Percentiles rank a stretch among this genome's conserved stretches.
These are phyloP conservation scores for Muraenolepis orangiensis DNA, from an alignment of 2,797 vertebrate genomes.

Conservation along the genomic window DNA sequence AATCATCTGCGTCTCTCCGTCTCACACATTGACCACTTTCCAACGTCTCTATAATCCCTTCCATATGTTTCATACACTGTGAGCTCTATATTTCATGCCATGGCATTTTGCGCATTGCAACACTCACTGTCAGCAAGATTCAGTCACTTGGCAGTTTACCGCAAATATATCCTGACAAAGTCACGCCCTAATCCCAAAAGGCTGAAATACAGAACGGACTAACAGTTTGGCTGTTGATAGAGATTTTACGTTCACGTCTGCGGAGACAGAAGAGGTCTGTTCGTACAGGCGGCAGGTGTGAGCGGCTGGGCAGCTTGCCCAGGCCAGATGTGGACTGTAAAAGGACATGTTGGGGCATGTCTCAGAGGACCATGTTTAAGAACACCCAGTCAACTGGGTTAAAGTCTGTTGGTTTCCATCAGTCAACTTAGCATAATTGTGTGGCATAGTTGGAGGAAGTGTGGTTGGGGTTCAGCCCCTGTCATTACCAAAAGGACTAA, in stretches of 20 bases:
- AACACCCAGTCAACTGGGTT: slow-evolving; percentile 8
- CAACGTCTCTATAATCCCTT: background rate
- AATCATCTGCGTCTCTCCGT: background rate
- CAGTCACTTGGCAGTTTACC: background rate
- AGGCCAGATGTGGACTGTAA: background rate
- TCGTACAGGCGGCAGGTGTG: background rate
- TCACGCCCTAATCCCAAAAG: background rate
- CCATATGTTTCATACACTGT: background rate
- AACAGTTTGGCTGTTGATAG: background rate
- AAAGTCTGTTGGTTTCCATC: background rate
- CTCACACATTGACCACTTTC: background rate
- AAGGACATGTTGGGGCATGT: background rate
- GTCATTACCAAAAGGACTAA: background rate
- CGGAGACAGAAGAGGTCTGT: background rate
- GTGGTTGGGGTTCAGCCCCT: background rate
- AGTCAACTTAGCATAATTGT: background rate
- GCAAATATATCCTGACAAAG: background rate
- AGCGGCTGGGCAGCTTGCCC: background rate
- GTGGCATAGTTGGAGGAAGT: background rate
- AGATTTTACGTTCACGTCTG: background rate
- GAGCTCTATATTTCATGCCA: background rate
- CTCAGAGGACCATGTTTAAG: background rate
- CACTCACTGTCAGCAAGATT: background rate
- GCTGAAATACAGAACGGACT: background rate
- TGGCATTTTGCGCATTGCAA: background rate